phyloP scores from a whole-genome alignment of 2,113 vertebrate genomes.

The Papio anubis region DNA sequence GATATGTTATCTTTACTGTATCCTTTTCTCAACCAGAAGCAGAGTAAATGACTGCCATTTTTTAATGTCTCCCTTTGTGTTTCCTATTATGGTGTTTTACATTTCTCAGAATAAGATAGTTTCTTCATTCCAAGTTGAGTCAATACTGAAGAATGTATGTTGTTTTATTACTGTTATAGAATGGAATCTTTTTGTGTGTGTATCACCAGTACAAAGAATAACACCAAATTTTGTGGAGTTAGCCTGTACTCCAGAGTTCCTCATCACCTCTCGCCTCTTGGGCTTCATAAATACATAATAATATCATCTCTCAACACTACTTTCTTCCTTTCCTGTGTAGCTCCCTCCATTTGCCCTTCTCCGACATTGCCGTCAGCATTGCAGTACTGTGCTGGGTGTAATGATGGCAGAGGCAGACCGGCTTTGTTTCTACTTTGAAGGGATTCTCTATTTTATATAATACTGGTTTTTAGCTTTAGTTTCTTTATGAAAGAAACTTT shows the following conservation, averaged over 20 bases:
- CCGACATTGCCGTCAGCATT: background rate
- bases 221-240: background rate
- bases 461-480: background rate
- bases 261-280: background rate
- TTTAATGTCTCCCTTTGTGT: background rate
- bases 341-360: background rate
- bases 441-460: background rate
- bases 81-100: slow-evolving; percentile 6
- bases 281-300: background rate
- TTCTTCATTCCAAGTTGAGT: slow-evolving; percentile 34
- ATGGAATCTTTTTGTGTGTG: background rate
- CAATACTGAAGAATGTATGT: slow-evolving; percentile 24
- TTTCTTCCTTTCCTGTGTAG: background rate
- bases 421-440: background rate
- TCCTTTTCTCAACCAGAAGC: background rate
- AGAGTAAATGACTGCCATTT: background rate
- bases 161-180: slow-evolving; percentile 30
- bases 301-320: background rate
- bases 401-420: background rate
- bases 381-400: too few relatives aligned
- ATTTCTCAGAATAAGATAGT: slow-evolving; percentile 24
- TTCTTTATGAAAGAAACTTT: background rate
- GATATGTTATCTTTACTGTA: background rate
- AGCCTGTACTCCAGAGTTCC: background rate
- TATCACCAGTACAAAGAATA: background rate